Evolutionary conservation across 1,140 invertebrate species (phyloP), one percentile per base, ranked within the genome.

Genomic region (Bombus pascuorum): DNA sequence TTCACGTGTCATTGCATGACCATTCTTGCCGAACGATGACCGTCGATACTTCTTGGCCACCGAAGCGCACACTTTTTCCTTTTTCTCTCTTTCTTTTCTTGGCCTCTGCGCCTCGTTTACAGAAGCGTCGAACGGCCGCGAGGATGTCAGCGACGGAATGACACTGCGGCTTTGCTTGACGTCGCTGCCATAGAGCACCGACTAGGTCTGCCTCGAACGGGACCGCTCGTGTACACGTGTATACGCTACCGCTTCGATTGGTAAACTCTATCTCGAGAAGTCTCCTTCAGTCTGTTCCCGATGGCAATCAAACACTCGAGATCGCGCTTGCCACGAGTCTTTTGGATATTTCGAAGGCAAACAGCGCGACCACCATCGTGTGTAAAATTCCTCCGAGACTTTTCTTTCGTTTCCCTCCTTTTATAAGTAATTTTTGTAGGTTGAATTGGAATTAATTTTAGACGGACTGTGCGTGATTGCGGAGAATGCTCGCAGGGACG

Each of bases 251-350:
- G 85, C 72, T 74, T 77, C 65, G 65, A 65, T 42, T 39, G 70
- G 42, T 57, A 57, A 59, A 81, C 79, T 84, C 66, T 88, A 66
- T 73, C 28, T 44, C 70, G 81, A 88, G 79, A 70, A 87, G 84
- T 82, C 88, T 62, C 85, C 89, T 87, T 76, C 81, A 90, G 81
- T 72, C 73, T 90, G 88, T 91, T 79, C 87, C 81, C 65, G 76
- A 53, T 53, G 47, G 47, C 47, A 53, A 86, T 92, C 91, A 92
- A 93, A 93, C 91, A 93, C 92, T 92, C 57, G 57, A 91, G 87
- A 85, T 53, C 47, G 6, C 47, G 47, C 18, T 53, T 18, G 47
- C 18, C 75, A 77, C 77, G 68, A 53, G 39, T 85, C 87, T 83
- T 83, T 87, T 39, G 66, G 83, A 66, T 82, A 85, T 90, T 89